Evolutionary conservation across 2,797 vertebrate genomes (phyloP), one percentile per base, ranked within the genome.

Genomic region (Cygnus olor): DNA sequence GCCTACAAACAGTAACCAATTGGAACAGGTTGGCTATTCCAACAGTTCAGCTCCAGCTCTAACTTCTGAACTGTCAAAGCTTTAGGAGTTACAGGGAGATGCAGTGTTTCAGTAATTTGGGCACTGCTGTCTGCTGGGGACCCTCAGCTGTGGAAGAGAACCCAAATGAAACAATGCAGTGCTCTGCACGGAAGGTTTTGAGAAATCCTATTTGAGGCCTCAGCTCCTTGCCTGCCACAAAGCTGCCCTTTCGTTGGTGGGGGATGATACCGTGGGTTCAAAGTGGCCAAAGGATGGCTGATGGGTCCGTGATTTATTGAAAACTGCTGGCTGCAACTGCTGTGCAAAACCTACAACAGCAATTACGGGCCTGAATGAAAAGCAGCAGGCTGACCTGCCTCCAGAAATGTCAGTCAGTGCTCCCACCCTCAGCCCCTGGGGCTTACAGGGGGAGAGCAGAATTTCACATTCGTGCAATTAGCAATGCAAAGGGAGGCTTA

Each of bases 401-500:
- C 21, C 47, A 15, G 78, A 28, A 9, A 44, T 34, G 28, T 21
- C 64, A 36, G 57, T 32, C 45, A 54, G 25, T 40, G 63, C 42
- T 83, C n/a, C 24, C 58, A 61, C 80, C 32, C 70, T 40, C 70
- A 44, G 54, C 22, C 54, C 38, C 66, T 14, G 21, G 9, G 1
- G 64, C 28, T 22, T 61, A 58, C 30, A 40, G 57, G 13, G 24
- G 24, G 60, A 68, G 60, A 73, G 45, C 25, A 88, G 45, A 47
- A 40, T 57, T 61, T 91, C 71, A 84, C 53, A 81, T 57, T 27
- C 0, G 2, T 9, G 34, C 13, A n/a, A 63, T 64, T 17, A 76
- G 70, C 49, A 69, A 49, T 17, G 79, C 34, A 22, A 80, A 71
- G 32, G 11, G 65, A 88, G n/a, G 15, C 97, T 98, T 97, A 99